Evolutionary conservation across 2,888 invertebrate genomes (phyloP).

Genomic region (Chrysina gloriosa): DNA sequence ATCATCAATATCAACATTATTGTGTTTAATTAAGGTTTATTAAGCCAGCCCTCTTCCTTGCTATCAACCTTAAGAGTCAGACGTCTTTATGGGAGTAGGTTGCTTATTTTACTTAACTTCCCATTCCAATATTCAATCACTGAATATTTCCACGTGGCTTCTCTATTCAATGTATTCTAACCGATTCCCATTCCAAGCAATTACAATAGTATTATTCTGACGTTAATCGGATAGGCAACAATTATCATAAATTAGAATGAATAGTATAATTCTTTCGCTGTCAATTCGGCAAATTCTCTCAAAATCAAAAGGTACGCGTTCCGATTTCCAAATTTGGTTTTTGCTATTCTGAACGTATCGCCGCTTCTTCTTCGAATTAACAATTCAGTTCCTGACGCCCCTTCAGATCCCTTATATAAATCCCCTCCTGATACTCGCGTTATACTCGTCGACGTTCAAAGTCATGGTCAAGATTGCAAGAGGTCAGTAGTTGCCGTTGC

Average conservation of each 20-base stretch:
- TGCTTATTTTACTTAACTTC: too few species aligned
- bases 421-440: constrained; percentile 38
- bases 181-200: too few species aligned
- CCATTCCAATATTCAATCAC: too few species aligned
- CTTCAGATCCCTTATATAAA: constrained; percentile 23
- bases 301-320: not conserved
- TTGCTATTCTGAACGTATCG: not conserved
- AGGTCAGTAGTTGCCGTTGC: constrained; percentile 59
- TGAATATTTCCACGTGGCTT: too few species aligned
- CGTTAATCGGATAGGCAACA: too few species aligned
- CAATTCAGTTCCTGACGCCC: constrained; percentile 2
- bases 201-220: too few species aligned
- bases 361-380: not conserved
- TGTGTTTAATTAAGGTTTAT: too few species aligned
- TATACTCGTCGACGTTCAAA: constrained; percentile 52
- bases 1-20: too few species aligned
- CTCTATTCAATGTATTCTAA: too few species aligned
- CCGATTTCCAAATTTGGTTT: not conserved
- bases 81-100: too few species aligned
- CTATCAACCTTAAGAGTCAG: too few species aligned
- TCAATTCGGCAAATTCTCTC: not conserved
- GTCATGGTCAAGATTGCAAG: constrained; percentile 60
- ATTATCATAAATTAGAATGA: not conserved
- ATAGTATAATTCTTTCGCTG: not conserved
- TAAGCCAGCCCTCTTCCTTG: too few species aligned